Base-by-base conservation (phyloP, 2,113 vertebrate genomes). In the Smithornis capensis region DNA sequence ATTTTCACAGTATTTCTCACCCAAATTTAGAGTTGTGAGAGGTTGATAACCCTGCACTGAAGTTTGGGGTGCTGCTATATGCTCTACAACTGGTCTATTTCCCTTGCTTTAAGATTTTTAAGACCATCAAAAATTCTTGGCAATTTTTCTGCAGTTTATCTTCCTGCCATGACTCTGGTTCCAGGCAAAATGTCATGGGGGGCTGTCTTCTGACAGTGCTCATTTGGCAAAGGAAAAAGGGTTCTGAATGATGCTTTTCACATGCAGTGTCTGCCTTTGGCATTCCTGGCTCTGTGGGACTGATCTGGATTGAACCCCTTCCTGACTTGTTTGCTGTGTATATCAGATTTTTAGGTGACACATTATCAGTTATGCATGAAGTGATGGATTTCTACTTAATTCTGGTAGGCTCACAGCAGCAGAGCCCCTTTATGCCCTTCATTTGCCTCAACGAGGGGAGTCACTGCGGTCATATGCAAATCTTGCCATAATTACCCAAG, bases 401-500 rank as follows among this genome's bases (percentile, higher is more conserved):
- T 86, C 92, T 83, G 85, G 68, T 83, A 78, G 76, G 55, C 79
- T 81, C 6, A 3, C 67, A 80, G 76, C 73, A 89, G 79, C 83
- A 52, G 75, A 88, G 83, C 75, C 69, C 80, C 89, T 60, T 75
- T 83, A 52, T 93, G 91, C 83, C 89, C 80, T 92, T 93, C 86
- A 29, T 38, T 63, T 92, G 68, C 80, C 71, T 86, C 83, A 27
- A 4, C 0, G 11, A 86, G 80, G 80, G 81, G 42, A 93, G 52
- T 88, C 76, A 65, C 68, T 50, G 37, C 8, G 21, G 83, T 95
- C 94, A 35, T 81, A 95, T 88, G 90, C 83, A 95, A 96, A 93
- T 94, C 90, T 50, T 45, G 47, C 71, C 83, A 67, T 81, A 69
- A 95, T 92, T 94, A 90, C 60, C 86, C 59, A 69, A 0, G 1